These are phyloP conservation scores for Brachyhypopomus gauderio DNA, from an alignment of 2,113 vertebrate species.

Conservation along the genomic window DNA sequence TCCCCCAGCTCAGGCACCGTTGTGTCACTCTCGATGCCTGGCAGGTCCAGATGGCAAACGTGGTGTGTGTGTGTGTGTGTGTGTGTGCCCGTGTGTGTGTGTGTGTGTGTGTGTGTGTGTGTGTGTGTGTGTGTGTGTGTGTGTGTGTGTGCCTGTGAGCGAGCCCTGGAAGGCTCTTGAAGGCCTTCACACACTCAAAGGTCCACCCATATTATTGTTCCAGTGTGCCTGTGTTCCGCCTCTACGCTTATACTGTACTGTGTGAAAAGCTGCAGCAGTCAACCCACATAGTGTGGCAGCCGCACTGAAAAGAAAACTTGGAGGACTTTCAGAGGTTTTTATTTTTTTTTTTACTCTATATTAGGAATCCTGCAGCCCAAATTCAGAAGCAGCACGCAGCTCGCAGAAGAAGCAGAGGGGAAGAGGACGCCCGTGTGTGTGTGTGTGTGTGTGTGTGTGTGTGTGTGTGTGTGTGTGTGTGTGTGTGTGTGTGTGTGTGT, in stretches of 20 bases:
- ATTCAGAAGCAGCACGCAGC: conserved; percentile 29
- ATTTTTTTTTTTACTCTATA: conserved; percentile 37
- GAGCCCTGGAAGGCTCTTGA: no score
- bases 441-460: not conserved
- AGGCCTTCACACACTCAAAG: conserved; percentile 6
- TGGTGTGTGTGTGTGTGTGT: conserved; percentile 14
- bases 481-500: no score
- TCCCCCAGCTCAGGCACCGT: not conserved
- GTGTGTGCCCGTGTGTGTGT: not conserved
- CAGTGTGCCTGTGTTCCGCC: not conserved
- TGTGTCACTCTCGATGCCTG: conserved; percentile 39
- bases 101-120: conserved; percentile 28
- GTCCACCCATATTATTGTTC: conserved; percentile 16
- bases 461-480: not conserved
- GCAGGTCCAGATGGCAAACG: conserved; percentile 52
- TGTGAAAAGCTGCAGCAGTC: conserved; percentile 23
- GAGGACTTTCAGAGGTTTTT: conserved; percentile 1
- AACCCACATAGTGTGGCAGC: conserved; percentile 27
- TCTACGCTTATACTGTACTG: not conserved
- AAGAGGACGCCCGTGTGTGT: not conserved
- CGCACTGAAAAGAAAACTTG: conserved; percentile 3
- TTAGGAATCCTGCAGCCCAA: conserved; percentile 30
- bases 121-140: conserved; percentile 1
- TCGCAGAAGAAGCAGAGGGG: not conserved
- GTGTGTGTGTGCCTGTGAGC: not conserved